A percentile compares a stretch with the other conserved stretches of the same genome.
These are phyloP conservation scores for Rhynchonycteris naso DNA, from an alignment of 2,797 vertebrate genomes.

Conservation along the genomic window DNA sequence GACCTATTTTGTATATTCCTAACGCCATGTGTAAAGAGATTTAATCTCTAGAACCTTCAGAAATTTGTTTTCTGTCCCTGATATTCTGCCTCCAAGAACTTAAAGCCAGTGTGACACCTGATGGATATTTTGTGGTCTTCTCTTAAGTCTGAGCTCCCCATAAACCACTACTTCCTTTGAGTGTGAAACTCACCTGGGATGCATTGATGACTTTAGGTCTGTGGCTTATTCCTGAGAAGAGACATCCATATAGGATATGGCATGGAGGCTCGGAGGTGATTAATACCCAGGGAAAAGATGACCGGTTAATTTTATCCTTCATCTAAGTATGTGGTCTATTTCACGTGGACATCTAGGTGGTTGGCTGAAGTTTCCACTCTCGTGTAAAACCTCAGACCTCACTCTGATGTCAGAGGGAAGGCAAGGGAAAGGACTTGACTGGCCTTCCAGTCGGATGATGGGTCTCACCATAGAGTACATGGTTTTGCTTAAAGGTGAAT, in stretches of 20 bases:
- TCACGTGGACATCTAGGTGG: neutral
- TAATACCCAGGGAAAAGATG: constrained; percentile 11
- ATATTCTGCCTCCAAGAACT: constrained; percentile 1
- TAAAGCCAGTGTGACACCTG: constrained; percentile 4
- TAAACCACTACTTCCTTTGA: neutral
- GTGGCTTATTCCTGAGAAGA: neutral
- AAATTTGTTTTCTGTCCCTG: constrained; percentile 45
- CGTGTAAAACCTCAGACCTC: neutral
- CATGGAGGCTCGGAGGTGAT: neutral
- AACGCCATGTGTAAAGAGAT: constrained; percentile 59
- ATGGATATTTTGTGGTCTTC: neutral
- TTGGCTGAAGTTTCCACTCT: neutral
- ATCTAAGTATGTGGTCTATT: neutral
- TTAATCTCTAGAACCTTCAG: constrained; percentile 60
- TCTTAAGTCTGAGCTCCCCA: neutral
- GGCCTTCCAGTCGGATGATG: neutral
- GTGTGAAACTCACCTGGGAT: neutral
- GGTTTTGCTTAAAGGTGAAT: neutral
- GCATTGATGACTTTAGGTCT: neutral
- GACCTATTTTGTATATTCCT: constrained; percentile 30
- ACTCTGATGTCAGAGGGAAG: neutral
- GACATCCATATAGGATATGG: neutral
- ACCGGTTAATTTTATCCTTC: neutral
- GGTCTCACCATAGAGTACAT: neutral
- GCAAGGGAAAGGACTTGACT: neutral